Evolutionary conservation across 92 coral and sea anemone species (phyloP), one percentile per base, ranked within the genome.

Genomic region (Bergia sp.): DNA sequence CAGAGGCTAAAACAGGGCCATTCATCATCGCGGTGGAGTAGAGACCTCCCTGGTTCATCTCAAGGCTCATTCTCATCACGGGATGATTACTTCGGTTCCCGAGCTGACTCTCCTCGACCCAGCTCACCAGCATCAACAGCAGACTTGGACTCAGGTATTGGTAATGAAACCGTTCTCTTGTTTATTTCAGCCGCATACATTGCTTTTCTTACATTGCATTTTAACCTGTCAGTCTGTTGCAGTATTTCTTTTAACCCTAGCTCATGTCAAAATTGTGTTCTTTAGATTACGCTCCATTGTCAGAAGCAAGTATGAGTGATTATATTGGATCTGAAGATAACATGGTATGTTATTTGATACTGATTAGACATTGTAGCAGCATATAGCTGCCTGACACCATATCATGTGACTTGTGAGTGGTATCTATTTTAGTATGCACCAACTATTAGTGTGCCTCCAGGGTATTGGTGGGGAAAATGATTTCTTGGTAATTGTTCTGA

Each of bases 1-100:
- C 98, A 97, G 84, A 95, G 96, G 69, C 77, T 94, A 55, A 96
- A 96, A 85, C 99, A 97, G 84, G 99, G 98, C 37, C 98, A 98
- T 21, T 92, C 98, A 7, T 93, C 98, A 39, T 90, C 95, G 10
- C 94, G 98, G 74, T 95, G 96, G 84, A 82, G 87, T 21, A 90
- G 98, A 83, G 98, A 95, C 65, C 88, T 91, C 18, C 92, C 95
- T 36, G 93, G 89, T 65, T 90, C 92, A 53, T 89, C 92, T 36
- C 87, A 83, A 53, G 79, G 87, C 75, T 91, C 91, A 39, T 91
- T 91, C 65, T 84, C 88, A 1, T 93, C 91, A 53, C 88, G 91
- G 40, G 96, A 94, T 64, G 88, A 85, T 38, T 91, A 93, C 53
- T 88, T 93, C 15, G 94, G 94, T 45, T 91, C 92, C n/a, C 89